Base-by-base conservation (phyloP, 2,888 invertebrate genomes). In the Pteria penguin region DNA sequence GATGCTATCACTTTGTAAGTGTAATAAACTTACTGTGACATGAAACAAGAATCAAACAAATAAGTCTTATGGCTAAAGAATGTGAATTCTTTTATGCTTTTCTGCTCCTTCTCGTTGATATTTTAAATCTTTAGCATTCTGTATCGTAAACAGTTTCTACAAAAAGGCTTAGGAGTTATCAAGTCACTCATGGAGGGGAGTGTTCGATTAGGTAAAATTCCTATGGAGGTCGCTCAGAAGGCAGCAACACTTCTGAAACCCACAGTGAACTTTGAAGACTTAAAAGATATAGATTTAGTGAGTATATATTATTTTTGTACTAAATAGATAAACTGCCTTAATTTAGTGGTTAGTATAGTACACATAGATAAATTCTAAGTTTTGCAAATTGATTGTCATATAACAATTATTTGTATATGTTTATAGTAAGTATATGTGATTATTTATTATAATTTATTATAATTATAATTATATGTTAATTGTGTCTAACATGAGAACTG, bases 131-230 rank as follows among this genome's bases (percentile, higher is more conserved):
- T 81, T 36, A n/a, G n/a, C n/a, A n/a, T n/a, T n/a, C n/a, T n/a
- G n/a, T n/a, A n/a, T n/a, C n/a, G n/a, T n/a, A n/a, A n/a, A n/a
- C 77, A 91, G 90, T 85, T 89, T 70, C 72, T 90, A 65, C 79
- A 89, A 22, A 85, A 80, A 74, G 89, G 88, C 8, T 70, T 90
- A 18, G 76, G 76, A 27, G 77, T 78, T 3, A 75, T 91, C 27
- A 79, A 82, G 27, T 60, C 66, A 1, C 85, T 89, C 55, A 80
- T 90, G 62, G 81, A 81, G 75, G 86, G 87, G 2, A 86, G 87
- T 69, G 88, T 90, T 0, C 79, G 75, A 26, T 79, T 87, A n/a
- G 87, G 87, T 5, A 86, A 86, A 70, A 82, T 89, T 81, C 84
- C 89, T 11, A 71, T 68, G 22, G 80, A 85, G 18, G 82, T 87